phyloP scores from a whole-genome alignment of 2,113 vertebrate genomes.

The Origma solitaria region DNA sequence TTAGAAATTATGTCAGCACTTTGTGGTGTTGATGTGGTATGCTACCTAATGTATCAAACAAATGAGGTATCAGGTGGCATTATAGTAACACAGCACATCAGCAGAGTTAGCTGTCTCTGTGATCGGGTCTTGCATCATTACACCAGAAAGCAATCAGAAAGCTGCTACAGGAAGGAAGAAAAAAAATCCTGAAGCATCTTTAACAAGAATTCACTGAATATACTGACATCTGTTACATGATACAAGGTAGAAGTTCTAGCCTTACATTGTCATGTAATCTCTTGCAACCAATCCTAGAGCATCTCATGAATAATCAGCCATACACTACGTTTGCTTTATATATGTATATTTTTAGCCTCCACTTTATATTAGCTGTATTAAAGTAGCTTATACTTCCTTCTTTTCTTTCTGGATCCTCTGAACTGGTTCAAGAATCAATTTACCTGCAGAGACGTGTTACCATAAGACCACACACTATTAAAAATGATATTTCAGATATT shows the following conservation, averaged over 20 bases:
- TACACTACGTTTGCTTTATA: not conserved
- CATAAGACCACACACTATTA: not conserved
- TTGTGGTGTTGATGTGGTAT: slow-evolving; percentile 16
- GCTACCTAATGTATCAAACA: slow-evolving; percentile 3
- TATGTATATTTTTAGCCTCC: not conserved
- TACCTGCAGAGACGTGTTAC: not conserved
- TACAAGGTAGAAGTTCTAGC: not conserved
- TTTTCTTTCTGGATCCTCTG: not conserved
- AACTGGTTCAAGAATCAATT: not conserved
- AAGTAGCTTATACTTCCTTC: not conserved
- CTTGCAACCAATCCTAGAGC: not conserved
- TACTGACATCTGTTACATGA: not conserved
- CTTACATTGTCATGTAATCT: not conserved
- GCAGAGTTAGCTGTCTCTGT: slow-evolving; percentile 20
- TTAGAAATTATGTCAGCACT: not conserved
- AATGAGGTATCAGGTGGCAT: slow-evolving; percentile 44
- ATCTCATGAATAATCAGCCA: not conserved
- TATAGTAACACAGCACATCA: slow-evolving; percentile 18
- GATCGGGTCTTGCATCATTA: slow-evolving; percentile 51
- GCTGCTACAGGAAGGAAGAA: not conserved
- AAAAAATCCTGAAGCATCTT: not conserved
- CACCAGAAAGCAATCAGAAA: not conserved
- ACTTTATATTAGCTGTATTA: not conserved
- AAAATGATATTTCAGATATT: not conserved
- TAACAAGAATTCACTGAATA: not conserved